Evolutionary conservation across 2,113 vertebrate species (phyloP).

Genomic region (Eptesicus fuscus): DNA sequence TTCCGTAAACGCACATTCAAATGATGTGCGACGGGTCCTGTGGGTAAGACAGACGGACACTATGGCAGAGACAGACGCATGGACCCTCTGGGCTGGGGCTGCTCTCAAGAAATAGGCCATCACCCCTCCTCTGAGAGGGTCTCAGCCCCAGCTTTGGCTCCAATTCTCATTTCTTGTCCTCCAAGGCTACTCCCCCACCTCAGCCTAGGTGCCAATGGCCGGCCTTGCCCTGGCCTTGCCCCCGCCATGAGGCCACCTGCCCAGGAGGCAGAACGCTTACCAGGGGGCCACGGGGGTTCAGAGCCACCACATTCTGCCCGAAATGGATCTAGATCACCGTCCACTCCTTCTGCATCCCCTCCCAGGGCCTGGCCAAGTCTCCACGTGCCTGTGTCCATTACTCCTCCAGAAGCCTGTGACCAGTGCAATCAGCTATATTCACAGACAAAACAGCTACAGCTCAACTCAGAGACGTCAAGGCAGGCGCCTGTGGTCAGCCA

Average conservation of each 20-base stretch:
- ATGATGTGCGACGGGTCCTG: too few species aligned
- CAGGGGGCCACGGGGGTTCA: background rate
- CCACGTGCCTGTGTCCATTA: background rate
- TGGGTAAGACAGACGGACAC: background rate
- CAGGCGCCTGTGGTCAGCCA: fast-evolving
- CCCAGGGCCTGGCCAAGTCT: background rate
- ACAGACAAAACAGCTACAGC: background rate
- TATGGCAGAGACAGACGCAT: background rate
- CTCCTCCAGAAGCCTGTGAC: fast-evolving
- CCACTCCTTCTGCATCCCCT: too few species aligned
- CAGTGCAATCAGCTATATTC: background rate
- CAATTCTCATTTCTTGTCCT: background rate
- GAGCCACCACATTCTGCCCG: background rate
- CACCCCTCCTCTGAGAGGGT: background rate
- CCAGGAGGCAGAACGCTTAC: background rate
- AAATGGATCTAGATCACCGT: background rate
- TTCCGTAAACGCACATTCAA: background rate
- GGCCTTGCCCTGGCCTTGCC: background rate
- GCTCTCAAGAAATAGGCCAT: background rate
- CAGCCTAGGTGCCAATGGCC: background rate
- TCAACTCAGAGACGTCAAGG: fast-evolving
- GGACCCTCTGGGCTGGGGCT: background rate
- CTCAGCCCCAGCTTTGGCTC: background rate
- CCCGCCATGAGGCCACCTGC: background rate
- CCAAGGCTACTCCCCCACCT: background rate